Evolutionary conservation across 2,113 vertebrate genomes (phyloP).

Genomic region (Neolamprologus devosi): DNA sequence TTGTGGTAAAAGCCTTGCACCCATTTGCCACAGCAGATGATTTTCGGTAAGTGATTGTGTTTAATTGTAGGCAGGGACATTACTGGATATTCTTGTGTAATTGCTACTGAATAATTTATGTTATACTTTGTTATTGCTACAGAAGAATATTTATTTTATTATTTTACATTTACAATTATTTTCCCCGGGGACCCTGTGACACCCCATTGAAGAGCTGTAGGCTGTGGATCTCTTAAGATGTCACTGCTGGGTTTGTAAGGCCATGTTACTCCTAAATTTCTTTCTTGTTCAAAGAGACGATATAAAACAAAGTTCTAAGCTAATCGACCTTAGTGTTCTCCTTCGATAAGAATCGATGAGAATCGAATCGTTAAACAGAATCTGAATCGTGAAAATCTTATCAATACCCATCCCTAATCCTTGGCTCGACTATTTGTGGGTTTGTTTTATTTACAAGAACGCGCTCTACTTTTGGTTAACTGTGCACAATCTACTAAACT

Average conservation of each 20-base stretch:
- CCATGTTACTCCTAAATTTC: not conserved
- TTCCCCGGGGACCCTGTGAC: fast-evolving
- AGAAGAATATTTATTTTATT: not conserved
- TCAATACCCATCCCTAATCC: not conserved
- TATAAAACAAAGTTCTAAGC: not conserved
- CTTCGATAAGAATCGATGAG: not conserved
- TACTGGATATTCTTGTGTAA: not conserved
- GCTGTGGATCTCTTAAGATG: not conserved
- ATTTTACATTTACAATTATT: not conserved
- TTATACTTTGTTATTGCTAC: too few relatives aligned
- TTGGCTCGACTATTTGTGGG: not conserved
- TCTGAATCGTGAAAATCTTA: not conserved
- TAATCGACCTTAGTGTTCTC: fast-evolving
- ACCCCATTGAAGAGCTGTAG: not conserved
- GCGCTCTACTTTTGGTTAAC: fast-evolving
- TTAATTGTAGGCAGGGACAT: not conserved
- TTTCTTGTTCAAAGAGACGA: not conserved
- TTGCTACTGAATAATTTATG: not conserved
- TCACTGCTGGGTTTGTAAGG: not conserved
- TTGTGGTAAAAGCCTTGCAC: fast-evolving
- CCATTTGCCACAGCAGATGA: too few relatives aligned
- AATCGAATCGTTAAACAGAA: not conserved
- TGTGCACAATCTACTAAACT: not conserved
- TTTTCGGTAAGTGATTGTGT: fast-evolving
- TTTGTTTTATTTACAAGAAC: not conserved